Evolutionary conservation across 1,140 invertebrate species (phyloP).

Genomic region (Drosophila ogumai): DNA sequence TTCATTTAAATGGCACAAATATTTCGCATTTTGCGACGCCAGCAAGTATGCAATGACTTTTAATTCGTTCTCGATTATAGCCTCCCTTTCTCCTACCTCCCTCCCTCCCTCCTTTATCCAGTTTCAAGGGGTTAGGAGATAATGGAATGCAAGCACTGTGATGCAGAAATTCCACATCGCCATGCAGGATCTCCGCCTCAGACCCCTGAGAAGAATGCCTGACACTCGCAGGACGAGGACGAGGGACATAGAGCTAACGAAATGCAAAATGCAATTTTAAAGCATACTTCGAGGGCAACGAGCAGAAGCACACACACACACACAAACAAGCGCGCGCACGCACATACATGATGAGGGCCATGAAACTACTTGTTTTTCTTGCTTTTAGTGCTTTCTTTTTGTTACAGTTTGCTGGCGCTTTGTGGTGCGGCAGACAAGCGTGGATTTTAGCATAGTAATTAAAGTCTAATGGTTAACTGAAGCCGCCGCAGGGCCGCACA

Average conservation of each 20-base stretch:
- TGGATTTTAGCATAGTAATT: constrained; percentile 79
- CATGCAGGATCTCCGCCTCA: constrained; percentile 2
- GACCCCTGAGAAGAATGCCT: constrained; percentile 9
- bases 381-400: constrained; percentile 5
- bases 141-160: constrained; percentile 10
- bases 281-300: constrained; percentile 67
- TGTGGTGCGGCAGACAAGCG: constrained; percentile 66
- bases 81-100: background rate
- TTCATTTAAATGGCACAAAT: background rate
- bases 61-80: constrained; percentile 16
- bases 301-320: constrained; percentile 44
- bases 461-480: constrained; percentile 80
- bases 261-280: constrained; percentile 62
- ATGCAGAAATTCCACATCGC: constrained; percentile 23
- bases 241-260: background rate
- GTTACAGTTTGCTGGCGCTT: constrained; percentile 46
- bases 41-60: constrained; percentile 5
- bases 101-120: too few relatives aligned
- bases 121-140: constrained; percentile 5
- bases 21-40: background rate
- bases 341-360: constrained; percentile 10
- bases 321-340: constrained; percentile 19
- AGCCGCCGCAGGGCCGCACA: constrained; percentile 58
- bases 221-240: constrained; percentile 16
- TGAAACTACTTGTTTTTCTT: constrained; percentile 17